phyloP scores from a whole-genome alignment of 2,888 invertebrate species.

The Blastobasis lacticolella region DNA sequence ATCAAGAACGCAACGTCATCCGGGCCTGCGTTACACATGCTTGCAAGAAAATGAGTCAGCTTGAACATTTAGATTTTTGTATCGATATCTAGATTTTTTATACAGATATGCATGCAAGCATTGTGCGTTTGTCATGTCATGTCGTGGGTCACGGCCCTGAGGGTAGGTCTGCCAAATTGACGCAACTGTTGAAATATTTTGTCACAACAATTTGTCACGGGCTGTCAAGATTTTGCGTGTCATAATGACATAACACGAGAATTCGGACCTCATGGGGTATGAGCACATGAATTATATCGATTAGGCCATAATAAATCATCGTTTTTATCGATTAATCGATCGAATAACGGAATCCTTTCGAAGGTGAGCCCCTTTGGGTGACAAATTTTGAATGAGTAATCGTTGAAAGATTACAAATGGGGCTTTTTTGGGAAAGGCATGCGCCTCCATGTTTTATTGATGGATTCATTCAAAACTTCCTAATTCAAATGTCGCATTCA shows the following conservation, averaged over 20 bases:
- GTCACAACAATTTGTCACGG: conserved; percentile 73
- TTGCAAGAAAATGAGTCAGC: conserved; percentile 5
- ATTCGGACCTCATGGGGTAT: conserved; percentile 41
- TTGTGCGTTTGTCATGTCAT: no score
- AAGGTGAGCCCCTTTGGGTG: conserved; percentile 52
- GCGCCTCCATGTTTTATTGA: conserved; percentile 27
- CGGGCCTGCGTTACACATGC: conserved; percentile 6
- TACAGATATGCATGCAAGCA: no score
- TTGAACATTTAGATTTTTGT: background rate
- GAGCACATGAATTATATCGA: conserved; percentile 61
- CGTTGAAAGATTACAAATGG: conserved; percentile 26
- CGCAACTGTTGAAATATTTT: conserved; percentile 73
- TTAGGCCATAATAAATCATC: conserved; percentile 61
- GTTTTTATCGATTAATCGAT: conserved; percentile 53
- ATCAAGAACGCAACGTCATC: conserved; percentile 55
- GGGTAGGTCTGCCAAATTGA: conserved; percentile 46
- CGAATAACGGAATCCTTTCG: conserved; percentile 59
- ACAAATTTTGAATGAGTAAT: conserved; percentile 47
- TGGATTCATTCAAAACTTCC: conserved; percentile 19
- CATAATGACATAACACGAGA: conserved; percentile 46
- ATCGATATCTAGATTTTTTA: background rate
- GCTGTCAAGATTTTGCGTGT: conserved; percentile 57
- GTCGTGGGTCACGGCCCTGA: conserved; percentile 11
- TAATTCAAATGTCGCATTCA: conserved; percentile 16
- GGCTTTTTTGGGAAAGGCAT: conserved; percentile 16